Conservation (phyloP, 2,888 invertebrate genomes). For the Platycheirus albimanus region DNA sequence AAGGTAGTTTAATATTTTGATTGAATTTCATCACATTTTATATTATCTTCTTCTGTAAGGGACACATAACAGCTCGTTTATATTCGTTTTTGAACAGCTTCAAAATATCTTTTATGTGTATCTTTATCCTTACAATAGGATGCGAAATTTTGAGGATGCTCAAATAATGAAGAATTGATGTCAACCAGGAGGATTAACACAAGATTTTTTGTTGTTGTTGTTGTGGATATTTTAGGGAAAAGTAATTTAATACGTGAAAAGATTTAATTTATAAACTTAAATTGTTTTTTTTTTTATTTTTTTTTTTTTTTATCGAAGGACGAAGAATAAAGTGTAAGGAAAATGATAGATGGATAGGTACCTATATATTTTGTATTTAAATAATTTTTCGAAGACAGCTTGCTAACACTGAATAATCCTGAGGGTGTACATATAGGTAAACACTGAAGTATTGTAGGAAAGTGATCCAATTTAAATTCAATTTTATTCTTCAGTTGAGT, state of each 20-base stretch:
- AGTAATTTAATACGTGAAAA: conserved; percentile 67
- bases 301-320: too few relatives aligned
- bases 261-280: conserved; percentile 38
- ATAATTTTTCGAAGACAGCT: too few relatives aligned
- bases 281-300: conserved; percentile 9
- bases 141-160: conserved; percentile 14
- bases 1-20: conserved; percentile 60
- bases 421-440: too few relatives aligned
- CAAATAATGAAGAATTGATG: conserved; percentile 46
- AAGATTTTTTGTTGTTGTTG: conserved; percentile 22
- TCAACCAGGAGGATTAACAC: conserved; percentile 56
- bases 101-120: not conserved
- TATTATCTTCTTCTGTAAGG: conserved; percentile 26
- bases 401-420: too few relatives aligned
- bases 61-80: conserved; percentile 34
- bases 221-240: conserved; percentile 2
- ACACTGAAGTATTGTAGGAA: too few relatives aligned
- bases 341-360: too few relatives aligned
- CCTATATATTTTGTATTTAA: too few relatives aligned
- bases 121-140: not conserved
- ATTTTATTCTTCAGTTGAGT: too few relatives aligned
- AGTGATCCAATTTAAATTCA: too few relatives aligned
- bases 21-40: conserved; percentile 67
- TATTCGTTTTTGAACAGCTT: not conserved
- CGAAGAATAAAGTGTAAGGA: not conserved